Evolutionary conservation across 2,888 invertebrate genomes (phyloP).

Genomic region (Calameuta idolon): DNA sequence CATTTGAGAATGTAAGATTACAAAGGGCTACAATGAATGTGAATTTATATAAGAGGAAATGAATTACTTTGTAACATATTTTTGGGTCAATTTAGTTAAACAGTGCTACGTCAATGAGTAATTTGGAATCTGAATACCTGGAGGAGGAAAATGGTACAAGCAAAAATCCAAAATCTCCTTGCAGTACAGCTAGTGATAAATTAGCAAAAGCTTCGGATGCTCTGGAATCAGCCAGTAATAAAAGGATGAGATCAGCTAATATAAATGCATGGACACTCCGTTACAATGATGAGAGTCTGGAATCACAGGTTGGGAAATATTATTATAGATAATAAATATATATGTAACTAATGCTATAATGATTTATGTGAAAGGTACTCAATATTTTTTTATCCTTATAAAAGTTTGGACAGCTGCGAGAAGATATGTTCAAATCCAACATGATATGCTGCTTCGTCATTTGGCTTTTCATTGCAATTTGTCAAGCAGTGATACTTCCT

Average conservation of each 20-base stretch:
- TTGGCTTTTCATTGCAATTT: slow-evolving; percentile 87
- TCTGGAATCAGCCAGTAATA: slow-evolving; percentile 91
- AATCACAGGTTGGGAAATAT: slow-evolving; percentile 75
- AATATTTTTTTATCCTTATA: slow-evolving; percentile 40
- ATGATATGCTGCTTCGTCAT: slow-evolving; percentile 92
- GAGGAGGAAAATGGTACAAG: slow-evolving; percentile 62
- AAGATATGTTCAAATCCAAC: slow-evolving; percentile 95
- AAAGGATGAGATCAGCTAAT: slow-evolving; percentile 87
- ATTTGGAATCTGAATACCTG: slow-evolving; percentile 60
- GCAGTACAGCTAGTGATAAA: slow-evolving; percentile 43
- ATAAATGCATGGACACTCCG: slow-evolving; percentile 88
- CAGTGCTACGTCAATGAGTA: slow-evolving; percentile 60
- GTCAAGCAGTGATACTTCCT: slow-evolving; percentile 81
- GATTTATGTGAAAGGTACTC: slow-evolving; percentile 2
- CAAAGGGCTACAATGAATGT: not conserved
- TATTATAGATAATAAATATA: slow-evolving; percentile 1
- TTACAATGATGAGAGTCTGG: slow-evolving; percentile 85
- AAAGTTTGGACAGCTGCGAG: slow-evolving; percentile 84
- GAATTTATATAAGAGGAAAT: not conserved
- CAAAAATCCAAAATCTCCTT: slow-evolving; percentile 46
- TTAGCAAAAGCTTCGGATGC: slow-evolving; percentile 75
- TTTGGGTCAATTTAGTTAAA: slow-evolving; percentile 55
- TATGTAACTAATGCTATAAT: not conserved
- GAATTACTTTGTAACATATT: slow-evolving; percentile 1
- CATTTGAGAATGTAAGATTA: slow-evolving; percentile 85